Evolutionary conservation across 2,113 vertebrate genomes (phyloP), one percentile per base, ranked within the genome.

Genomic region (Cepphus grylle): DNA sequence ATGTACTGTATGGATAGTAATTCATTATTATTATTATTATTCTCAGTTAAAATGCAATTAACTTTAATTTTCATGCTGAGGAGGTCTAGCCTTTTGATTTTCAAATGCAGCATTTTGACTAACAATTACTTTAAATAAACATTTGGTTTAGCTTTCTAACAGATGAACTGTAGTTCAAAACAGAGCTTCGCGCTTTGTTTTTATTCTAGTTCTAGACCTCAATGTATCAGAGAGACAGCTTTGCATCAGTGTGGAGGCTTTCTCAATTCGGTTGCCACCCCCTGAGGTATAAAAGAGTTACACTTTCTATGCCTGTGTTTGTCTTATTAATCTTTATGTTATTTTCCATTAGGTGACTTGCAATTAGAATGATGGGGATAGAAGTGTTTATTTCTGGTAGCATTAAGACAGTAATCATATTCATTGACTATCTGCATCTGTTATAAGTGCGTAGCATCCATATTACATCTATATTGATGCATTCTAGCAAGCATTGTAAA

Each of bases 201-300:
- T 92, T 80, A 45, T 96, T 98, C 92, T 97, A 99, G 99, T 97
- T 80, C 15, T 99, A 94, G 97, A 98, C 95, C 87, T 99, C 91
- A 99, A 79, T 91, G 98, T 98, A 94, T 98, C 96, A 50, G 98
- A 99, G 76, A 98, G 95, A 18, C 98, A 99, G 53, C 94, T 99
- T 93, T 99, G 98, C 95, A 81, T 99, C 91, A 98, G 98, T 81
- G 40, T 99, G 43, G 98, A 99, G 90, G 96, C 97, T 72, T 98
- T 74, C 83, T 97, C 97, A 5, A 71, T 99, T 94, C 98, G 98
- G 42, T 97, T 99, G 58, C 98, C 98, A 32, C 98, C 96, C 11
- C 81, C 98, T 34, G 83, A 98, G 95, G 99, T 99, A 98, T 45
- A 78, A 52, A 45, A 19, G 13, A 50, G 62, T 81, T 96, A 27